Evolutionary conservation across 2,888 invertebrate species (phyloP).

Genomic region (Caenorhabditis zanzibari): DNA sequence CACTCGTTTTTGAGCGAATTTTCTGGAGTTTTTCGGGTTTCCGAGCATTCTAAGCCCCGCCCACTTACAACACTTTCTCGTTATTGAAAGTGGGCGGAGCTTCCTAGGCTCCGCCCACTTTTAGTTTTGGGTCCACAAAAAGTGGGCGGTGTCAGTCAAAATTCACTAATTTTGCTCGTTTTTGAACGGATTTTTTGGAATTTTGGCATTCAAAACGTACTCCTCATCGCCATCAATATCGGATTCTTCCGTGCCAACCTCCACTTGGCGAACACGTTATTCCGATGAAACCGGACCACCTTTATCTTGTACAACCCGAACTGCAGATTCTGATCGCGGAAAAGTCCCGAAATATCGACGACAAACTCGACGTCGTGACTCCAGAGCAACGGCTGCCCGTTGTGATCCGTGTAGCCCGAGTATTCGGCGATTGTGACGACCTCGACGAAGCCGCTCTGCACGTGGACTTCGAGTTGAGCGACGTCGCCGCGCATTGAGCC

Average conservation of each 20-base stretch:
- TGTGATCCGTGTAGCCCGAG: slow-evolving; percentile 62
- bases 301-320: slow-evolving; percentile 55
- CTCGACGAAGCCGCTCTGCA: slow-evolving; percentile 64
- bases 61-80: too few relatives aligned
- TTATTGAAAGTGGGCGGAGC: too few relatives aligned
- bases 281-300: slow-evolving; percentile 61
- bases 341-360: slow-evolving; percentile 57
- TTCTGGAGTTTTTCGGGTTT: too few relatives aligned
- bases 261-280: slow-evolving; percentile 63
- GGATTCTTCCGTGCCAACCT: slow-evolving; percentile 54
- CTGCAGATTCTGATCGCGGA: slow-evolving; percentile 27
- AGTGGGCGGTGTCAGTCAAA: too few relatives aligned
- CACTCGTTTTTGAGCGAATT: too few relatives aligned
- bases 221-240: slow-evolving; percentile 54
- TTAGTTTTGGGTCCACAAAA: too few relatives aligned
- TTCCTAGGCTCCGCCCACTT: too few relatives aligned
- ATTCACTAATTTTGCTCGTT: too few relatives aligned
- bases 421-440: slow-evolving; percentile 65
- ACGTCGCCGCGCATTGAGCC: slow-evolving; percentile 40
- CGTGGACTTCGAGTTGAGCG: slow-evolving; percentile 48
- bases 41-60: too few relatives aligned
- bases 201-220: slow-evolving; percentile 18
- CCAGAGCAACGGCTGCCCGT: slow-evolving; percentile 57
- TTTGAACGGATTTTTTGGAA: too few relatives aligned
- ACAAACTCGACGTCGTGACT: slow-evolving; percentile 65